phyloP scores from a whole-genome alignment of 2,113 vertebrate species.

The Hoplias malabaricus region DNA sequence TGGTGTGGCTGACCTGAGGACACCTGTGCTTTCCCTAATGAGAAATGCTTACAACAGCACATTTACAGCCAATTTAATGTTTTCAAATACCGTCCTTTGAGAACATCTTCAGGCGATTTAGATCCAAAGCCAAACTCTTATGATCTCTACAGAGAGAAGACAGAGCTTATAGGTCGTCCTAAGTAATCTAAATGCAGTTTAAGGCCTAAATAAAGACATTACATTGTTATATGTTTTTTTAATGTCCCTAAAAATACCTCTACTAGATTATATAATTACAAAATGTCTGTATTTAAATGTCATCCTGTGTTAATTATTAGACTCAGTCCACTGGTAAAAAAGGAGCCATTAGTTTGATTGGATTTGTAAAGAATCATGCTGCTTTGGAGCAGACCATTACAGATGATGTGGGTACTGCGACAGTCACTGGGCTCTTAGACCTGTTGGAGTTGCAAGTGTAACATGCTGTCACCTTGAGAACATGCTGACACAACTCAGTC shows the following conservation, averaged over 20 bases:
- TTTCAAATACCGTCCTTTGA: conserved; percentile 11
- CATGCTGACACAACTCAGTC: background rate
- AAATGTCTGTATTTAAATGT: conserved; percentile 33
- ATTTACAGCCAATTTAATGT: conserved; percentile 10
- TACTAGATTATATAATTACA: background rate
- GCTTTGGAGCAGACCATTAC: conserved; percentile 28
- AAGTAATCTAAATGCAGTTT: too few species aligned
- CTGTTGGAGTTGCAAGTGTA: conserved; percentile 44
- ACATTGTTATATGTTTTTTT: too few species aligned
- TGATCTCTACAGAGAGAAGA: too few species aligned
- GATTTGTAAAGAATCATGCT: conserved; percentile 45
- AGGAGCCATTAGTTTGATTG: conserved; percentile 46
- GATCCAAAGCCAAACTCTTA: too few species aligned
- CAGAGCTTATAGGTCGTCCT: too few species aligned
- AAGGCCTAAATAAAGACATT: too few species aligned
- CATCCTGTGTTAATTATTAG: conserved; percentile 39
- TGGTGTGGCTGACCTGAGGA: background rate
- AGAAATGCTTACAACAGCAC: conserved; percentile 27
- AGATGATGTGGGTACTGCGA: background rate
- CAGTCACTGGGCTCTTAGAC: conserved; percentile 26
- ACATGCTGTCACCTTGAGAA: conserved; percentile 12
- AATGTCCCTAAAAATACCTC: too few species aligned
- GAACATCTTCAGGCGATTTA: background rate
- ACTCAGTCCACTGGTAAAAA: background rate
- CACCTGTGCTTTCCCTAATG: conserved; percentile 4